Evolutionary conservation across 30 jellyfish, hydroid and myxozoan genomes (phyloP).

Genomic region (Haliclystus octoradiatus): DNA sequence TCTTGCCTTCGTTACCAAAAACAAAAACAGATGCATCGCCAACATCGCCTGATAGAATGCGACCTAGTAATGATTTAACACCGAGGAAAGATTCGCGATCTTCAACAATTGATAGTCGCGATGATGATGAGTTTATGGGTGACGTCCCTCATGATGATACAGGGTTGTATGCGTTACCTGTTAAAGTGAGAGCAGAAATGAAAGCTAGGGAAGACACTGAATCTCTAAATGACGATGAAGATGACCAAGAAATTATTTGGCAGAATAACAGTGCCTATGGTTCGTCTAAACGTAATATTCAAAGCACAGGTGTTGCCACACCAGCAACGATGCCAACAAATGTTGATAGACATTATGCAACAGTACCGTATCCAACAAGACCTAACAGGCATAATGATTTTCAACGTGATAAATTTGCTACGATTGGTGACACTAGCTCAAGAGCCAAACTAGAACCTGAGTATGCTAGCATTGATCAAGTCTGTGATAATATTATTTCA

Average conservation of each 20-base stretch:
- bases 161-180: constrained; percentile 69
- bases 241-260: constrained; percentile 78
- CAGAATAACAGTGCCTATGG: constrained; percentile 73
- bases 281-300: not conserved
- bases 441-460: constrained; percentile 41
- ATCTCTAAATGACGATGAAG: constrained; percentile 59
- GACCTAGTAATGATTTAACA: constrained; percentile 13
- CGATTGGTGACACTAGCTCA: constrained; percentile 25
- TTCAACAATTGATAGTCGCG: constrained; percentile 71
- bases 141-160: constrained; percentile 64
- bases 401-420: constrained; percentile 38
- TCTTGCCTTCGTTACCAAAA: constrained; percentile 10
- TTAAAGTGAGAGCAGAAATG: constrained; percentile 16
- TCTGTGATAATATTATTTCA: constrained; percentile 18
- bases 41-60: constrained; percentile 55
- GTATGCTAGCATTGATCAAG: constrained; percentile 33
- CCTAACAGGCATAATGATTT: constrained; percentile 32
- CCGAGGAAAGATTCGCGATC: constrained; percentile 50
- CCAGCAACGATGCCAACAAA: no score
- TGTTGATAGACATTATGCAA: constrained; percentile 69
- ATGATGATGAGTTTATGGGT: constrained; percentile 21
- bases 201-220: constrained; percentile 11
- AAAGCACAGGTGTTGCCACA: no score
- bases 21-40: constrained; percentile 69
- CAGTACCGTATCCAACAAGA: constrained; percentile 77